Evolutionary conservation across 2,888 invertebrate species (phyloP).

Genomic region (Blomia tropicalis): DNA sequence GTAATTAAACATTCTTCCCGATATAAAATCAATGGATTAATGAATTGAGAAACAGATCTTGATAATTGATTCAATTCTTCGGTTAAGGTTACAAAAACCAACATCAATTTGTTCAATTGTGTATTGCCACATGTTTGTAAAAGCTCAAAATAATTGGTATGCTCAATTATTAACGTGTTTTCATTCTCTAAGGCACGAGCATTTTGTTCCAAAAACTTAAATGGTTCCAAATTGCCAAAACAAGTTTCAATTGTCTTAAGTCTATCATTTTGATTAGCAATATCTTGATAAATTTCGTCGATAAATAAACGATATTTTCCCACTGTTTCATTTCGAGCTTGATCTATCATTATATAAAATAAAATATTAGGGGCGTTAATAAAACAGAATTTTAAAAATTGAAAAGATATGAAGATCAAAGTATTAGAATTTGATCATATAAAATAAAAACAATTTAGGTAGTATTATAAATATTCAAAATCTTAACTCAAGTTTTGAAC

Average conservation of each 20-base stretch:
- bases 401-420: not conserved
- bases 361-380: no score
- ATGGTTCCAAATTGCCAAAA: not conserved
- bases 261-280: not conserved
- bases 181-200: not conserved
- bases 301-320: not conserved
- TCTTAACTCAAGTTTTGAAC: not conserved
- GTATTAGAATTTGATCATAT: not conserved
- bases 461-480: not conserved
- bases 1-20: slow-evolving; percentile 14
- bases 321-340: not conserved
- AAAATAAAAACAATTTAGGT: not conserved
- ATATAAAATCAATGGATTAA: slow-evolving; percentile 22
- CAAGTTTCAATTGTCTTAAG: not conserved
- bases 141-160: slow-evolving; percentile 22
- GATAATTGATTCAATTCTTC: slow-evolving; percentile 52
- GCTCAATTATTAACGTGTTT: not conserved
- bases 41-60: slow-evolving; percentile 11
- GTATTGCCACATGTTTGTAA: slow-evolving; percentile 26
- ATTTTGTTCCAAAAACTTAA: not conserved
- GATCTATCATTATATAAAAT: not conserved
- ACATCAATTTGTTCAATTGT: slow-evolving; percentile 44
- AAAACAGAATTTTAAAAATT: not conserved
- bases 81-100: slow-evolving; percentile 60
- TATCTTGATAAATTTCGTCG: slow-evolving; percentile 4